phyloP scores from a whole-genome alignment of 2,113 vertebrate species.

The Atrichornis clamosus region DNA sequence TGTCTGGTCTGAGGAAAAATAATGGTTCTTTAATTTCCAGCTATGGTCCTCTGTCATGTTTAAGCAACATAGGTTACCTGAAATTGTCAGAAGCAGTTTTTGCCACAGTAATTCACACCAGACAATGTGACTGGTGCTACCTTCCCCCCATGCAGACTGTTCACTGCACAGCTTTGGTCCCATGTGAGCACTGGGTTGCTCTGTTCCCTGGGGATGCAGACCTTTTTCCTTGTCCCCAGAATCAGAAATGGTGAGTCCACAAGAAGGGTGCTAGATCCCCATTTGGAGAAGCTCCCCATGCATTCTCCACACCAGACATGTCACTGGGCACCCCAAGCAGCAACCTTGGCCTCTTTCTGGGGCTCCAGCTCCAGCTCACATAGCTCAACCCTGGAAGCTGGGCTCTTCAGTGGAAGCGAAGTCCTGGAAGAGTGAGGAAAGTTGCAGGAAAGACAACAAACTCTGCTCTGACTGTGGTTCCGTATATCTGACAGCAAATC shows the following conservation, averaged over 20 bases:
- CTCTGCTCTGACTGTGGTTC: not conserved
- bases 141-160: not conserved
- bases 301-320: not conserved
- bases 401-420: not conserved
- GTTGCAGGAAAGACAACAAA: not conserved
- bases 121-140: not conserved
- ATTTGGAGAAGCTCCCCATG: not conserved
- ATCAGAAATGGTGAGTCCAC: not conserved
- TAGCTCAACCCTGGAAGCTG: not conserved
- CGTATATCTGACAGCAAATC: not conserved
- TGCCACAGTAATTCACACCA: not conserved
- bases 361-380: not conserved
- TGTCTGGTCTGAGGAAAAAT: not conserved
- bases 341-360: not conserved
- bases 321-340: not conserved
- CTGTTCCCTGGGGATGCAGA: not conserved
- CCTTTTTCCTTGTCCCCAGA: not conserved
- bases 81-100: not conserved
- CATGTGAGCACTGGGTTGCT: not conserved
- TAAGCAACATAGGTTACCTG: not conserved
- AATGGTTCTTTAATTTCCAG: not conserved
- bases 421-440: not conserved
- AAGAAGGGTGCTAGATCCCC: not conserved
- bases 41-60: not conserved
- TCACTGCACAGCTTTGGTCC: not conserved